Evolutionary conservation across 2,113 vertebrate genomes (phyloP).

Genomic region (Seriola dumerili): DNA sequence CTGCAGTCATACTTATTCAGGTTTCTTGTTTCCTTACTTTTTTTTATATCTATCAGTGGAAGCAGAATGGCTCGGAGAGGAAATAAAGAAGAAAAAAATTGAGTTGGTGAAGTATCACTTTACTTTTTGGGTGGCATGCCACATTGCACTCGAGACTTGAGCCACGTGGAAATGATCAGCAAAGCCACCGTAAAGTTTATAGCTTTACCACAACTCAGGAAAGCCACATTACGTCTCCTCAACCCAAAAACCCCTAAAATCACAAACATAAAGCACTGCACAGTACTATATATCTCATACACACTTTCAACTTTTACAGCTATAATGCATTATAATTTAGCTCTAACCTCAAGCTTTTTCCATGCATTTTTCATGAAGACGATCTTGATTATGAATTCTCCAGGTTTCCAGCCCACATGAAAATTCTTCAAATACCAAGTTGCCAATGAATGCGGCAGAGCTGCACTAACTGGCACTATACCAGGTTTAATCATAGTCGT

Average conservation of each 20-base stretch:
- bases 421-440: slow-evolving; percentile 41
- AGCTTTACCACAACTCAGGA: slow-evolving; percentile 34
- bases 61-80: not conserved
- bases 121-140: slow-evolving; percentile 13
- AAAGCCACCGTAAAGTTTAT: slow-evolving; percentile 44
- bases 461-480: slow-evolving; percentile 10
- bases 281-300: not conserved
- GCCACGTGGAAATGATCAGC: slow-evolving; percentile 60
- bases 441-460: slow-evolving; percentile 46
- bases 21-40: slow-evolving; percentile 26
- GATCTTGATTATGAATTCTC: slow-evolving; percentile 30
- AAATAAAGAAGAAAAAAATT: not conserved
- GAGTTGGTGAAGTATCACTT: slow-evolving; percentile 15
- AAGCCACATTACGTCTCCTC: slow-evolving; percentile 7
- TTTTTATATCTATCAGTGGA: not conserved
- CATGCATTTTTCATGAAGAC: slow-evolving; percentile 43
- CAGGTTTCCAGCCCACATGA: slow-evolving; percentile 6
- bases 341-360: slow-evolving; percentile 3
- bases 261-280: slow-evolving; percentile 25
- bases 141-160: slow-evolving; percentile 14
- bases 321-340: slow-evolving; percentile 15
- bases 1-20: not conserved
- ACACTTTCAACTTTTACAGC: slow-evolving; percentile 30
- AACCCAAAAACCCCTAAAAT: slow-evolving; percentile 7
- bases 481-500: slow-evolving; percentile 45